These are phyloP conservation scores for Capreolus pygargus DNA, from an alignment of 2,113 vertebrate species.

Conservation along the genomic window DNA sequence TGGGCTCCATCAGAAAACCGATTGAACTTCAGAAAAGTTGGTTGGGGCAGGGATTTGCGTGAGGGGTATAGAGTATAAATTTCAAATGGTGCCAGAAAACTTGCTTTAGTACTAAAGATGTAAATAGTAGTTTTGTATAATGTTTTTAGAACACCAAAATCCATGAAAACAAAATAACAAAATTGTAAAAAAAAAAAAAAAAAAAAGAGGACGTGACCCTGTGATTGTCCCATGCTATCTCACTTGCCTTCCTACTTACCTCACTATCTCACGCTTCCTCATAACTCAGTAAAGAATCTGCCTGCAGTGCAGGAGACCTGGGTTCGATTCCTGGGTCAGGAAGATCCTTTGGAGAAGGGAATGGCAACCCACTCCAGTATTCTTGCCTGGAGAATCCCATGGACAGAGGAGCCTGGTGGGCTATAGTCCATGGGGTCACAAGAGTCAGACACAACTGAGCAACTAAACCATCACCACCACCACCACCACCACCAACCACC, in stretches of 20 bases:
- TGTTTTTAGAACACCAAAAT: neutral
- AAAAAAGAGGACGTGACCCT: no score
- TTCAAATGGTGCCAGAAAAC: neutral
- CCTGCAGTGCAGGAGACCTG: neutral
- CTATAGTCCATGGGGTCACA: neutral
- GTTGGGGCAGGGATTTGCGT: neutral
- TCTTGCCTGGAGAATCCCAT: neutral
- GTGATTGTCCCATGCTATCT: neutral
- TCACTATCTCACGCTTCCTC: rapidly evolving
- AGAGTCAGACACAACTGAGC: neutral
- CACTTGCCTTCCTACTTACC: neutral
- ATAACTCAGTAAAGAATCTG: neutral
- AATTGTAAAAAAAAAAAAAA: neutral
- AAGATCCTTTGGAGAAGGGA: neutral
- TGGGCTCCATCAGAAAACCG: neutral
- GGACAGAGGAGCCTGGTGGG: neutral
- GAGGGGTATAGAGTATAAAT: neutral
- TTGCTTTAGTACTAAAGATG: neutral
- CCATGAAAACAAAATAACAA: neutral
- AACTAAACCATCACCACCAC: neutral
- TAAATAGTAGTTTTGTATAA: neutral
- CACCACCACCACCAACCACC: neutral
- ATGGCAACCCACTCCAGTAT: neutral
- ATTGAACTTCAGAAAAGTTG: neutral
- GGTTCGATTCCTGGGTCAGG: neutral